These are phyloP conservation scores for Hoplostethus atlanticus DNA, from an alignment of 2,797 vertebrate genomes.

Conservation along the genomic window DNA sequence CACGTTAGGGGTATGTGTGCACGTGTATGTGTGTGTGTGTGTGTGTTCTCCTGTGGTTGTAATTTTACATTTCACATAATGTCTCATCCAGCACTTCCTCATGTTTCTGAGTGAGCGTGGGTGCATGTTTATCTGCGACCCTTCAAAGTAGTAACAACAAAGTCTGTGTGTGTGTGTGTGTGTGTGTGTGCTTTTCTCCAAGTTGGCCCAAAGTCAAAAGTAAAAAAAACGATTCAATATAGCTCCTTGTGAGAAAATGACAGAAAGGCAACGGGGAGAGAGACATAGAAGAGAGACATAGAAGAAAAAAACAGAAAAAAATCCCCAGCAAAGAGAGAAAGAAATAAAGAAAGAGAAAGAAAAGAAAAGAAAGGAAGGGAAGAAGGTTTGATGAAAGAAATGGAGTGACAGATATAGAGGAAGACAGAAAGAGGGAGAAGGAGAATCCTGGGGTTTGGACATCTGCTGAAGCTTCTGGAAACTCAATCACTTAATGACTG, in stretches of 20 bases:
- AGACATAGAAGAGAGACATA: constrained; percentile 3
- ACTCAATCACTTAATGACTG: constrained; percentile 87
- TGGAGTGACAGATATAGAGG: constrained; percentile 5
- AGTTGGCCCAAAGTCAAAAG: constrained; percentile 14
- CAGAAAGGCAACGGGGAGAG: constrained; percentile 4
- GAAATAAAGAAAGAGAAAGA: too few species aligned
- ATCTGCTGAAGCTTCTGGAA: constrained; percentile 88
- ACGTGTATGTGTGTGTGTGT: constrained; percentile 2
- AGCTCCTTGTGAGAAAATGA: constrained; percentile 4
- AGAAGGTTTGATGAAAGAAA: not conserved
- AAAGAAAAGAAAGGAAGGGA: constrained; percentile 28
- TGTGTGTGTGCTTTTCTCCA: constrained; percentile 20
- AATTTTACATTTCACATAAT: constrained; percentile 60
- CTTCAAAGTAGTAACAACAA: constrained; percentile 40
- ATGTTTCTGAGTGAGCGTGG: constrained; percentile 37
- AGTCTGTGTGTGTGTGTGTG: not conserved
- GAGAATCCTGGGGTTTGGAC: constrained; percentile 59
- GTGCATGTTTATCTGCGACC: constrained; percentile 52
- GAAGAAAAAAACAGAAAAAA: constrained; percentile 32
- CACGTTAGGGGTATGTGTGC: not conserved
- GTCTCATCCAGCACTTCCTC: constrained; percentile 49
- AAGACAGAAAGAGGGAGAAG: constrained; percentile 27
- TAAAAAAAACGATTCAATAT: constrained; percentile 7
- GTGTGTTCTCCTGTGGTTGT: constrained; percentile 19
- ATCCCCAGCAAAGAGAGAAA: not conserved